Conservation (phyloP, 2,888 invertebrate genomes). For the Emesis furor region DNA sequence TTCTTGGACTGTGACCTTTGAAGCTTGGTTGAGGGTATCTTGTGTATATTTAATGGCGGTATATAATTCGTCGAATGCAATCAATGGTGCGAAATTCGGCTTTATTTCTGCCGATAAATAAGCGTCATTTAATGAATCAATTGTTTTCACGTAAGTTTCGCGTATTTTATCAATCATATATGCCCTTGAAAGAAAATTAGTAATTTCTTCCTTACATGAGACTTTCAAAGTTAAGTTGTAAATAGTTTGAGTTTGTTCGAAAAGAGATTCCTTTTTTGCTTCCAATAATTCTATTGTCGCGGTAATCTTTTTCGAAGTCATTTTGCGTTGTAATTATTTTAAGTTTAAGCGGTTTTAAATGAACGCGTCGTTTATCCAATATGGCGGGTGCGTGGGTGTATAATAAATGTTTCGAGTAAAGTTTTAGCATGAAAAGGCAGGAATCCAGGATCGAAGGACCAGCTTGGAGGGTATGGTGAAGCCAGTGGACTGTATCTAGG, state of each 20-base stretch:
- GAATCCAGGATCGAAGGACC: too few relatives aligned
- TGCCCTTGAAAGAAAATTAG: background rate
- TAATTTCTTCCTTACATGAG: background rate
- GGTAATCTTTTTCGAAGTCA: background rate
- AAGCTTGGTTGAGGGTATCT: background rate
- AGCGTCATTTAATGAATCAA: background rate
- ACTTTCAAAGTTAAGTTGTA: background rate
- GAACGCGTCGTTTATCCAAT: too few relatives aligned
- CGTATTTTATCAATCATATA: background rate
- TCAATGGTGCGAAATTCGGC: background rate
- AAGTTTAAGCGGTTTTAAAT: too few relatives aligned
- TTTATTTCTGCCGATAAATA: background rate
- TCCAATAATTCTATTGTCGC: background rate
- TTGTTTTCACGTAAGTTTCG: background rate
- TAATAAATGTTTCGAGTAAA: too few relatives aligned
- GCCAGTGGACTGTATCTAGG: too few relatives aligned
- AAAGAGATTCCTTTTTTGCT: background rate
- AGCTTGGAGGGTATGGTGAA: too few relatives aligned
- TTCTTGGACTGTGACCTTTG: background rate
- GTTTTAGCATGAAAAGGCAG: too few relatives aligned
- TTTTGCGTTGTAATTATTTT: background rate
- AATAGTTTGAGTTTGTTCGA: background rate
- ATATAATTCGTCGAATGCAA: background rate
- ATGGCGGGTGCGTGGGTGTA: too few relatives aligned
- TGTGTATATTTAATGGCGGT: background rate